These are phyloP conservation scores for Lasioglossum figueresi DNA, from an alignment of 2,888 invertebrate genomes.

Conservation along the genomic window DNA sequence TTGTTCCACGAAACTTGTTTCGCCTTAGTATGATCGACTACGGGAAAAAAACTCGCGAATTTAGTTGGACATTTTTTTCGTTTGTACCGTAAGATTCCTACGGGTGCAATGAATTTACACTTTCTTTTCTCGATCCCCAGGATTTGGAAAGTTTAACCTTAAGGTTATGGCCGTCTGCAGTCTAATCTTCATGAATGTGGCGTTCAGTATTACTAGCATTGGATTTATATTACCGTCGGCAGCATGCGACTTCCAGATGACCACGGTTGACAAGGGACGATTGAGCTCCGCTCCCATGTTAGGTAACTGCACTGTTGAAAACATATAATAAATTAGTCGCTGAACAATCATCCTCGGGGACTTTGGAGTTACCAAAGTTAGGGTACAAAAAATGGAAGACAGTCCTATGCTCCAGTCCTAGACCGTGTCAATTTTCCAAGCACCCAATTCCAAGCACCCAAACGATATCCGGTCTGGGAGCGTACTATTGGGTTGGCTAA, in stretches of 20 bases:
- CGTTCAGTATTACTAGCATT: conserved; percentile 91
- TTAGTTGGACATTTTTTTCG: too few relatives aligned
- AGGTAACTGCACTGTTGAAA: conserved; percentile 83
- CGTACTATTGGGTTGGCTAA: too few relatives aligned
- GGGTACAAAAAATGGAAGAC: background rate
- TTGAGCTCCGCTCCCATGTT: conserved; percentile 91
- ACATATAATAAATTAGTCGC: background rate
- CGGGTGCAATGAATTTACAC: background rate
- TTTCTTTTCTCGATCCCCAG: conserved; percentile 81
- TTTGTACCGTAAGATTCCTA: background rate
- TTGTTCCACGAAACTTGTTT: background rate
- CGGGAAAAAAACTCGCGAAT: background rate
- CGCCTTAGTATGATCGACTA: background rate
- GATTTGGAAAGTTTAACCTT: conserved; percentile 93
- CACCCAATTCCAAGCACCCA: background rate
- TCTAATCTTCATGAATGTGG: conserved; percentile 92
- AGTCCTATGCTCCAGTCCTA: too few relatives aligned
- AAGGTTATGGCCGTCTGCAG: conserved; percentile 90
- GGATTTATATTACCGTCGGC: conserved; percentile 94
- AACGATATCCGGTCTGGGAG: background rate
- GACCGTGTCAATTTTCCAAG: background rate
- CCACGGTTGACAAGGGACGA: conserved; percentile 91
- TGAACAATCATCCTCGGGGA: background rate
- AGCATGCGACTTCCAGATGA: conserved; percentile 92
- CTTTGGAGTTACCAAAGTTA: background rate